Conservation (phyloP, 2,113 vertebrate genomes). For the Myotis brandtii region DNA sequence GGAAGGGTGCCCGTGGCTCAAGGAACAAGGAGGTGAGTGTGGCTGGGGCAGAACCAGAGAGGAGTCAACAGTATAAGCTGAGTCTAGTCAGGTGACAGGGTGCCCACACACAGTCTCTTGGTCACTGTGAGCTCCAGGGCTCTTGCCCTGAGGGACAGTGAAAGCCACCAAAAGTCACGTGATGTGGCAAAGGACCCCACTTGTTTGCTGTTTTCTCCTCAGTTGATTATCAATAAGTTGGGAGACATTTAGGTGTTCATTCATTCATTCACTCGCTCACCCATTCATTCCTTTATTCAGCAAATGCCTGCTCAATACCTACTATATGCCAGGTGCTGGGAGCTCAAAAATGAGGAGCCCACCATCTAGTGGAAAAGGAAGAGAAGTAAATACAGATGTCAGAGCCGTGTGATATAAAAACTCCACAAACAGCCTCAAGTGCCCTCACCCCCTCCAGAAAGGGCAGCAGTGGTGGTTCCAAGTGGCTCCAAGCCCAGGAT, state of each 20-base stretch:
- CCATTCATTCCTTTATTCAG: not conserved
- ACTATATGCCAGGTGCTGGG: not conserved
- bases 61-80: not conserved
- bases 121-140: not conserved
- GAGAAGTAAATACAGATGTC: not conserved
- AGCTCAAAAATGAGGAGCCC: not conserved
- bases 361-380: not conserved
- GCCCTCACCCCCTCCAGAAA: not conserved
- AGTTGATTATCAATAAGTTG: not conserved
- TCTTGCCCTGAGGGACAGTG: not conserved
- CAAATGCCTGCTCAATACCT: not conserved
- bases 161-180: accelerated
- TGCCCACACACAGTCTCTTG: not conserved
- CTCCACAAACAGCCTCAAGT: not conserved
- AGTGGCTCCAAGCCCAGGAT: not conserved
- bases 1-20: not conserved
- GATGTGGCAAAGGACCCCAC: not conserved
- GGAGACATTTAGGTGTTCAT: not conserved
- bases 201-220: not conserved
- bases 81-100: not conserved
- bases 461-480: not conserved
- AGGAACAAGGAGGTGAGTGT: not conserved
- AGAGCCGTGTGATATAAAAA: not conserved
- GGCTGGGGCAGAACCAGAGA: not conserved
- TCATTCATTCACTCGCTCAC: not conserved